A percentile compares a stretch with the other conserved stretches of the same genome.
These are phyloP conservation scores for Brienomyrus brachyistius DNA, from an alignment of 2,113 vertebrate genomes.

Conservation along the genomic window DNA sequence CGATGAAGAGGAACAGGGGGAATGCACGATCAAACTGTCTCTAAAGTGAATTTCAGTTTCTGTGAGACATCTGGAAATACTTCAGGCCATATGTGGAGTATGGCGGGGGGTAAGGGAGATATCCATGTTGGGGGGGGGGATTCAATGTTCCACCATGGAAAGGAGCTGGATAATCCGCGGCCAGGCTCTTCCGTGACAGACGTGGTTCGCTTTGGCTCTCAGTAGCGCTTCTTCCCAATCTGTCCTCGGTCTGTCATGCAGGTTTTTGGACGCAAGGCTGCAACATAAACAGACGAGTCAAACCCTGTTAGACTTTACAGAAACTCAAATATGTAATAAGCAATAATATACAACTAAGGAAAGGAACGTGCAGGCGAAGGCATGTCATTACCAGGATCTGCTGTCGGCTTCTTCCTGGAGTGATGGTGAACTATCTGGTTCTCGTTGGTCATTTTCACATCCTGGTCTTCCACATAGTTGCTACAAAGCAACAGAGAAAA, in stretches of 20 bases:
- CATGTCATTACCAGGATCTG: conserved; percentile 72
- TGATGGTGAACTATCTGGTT: conserved; percentile 78
- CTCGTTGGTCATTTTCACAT: conserved; percentile 91
- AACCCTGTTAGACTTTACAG: conserved; percentile 12
- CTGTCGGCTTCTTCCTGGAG: conserved; percentile 68
- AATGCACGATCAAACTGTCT: not conserved
- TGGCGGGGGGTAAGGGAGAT: not conserved
- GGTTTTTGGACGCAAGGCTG: conserved; percentile 91
- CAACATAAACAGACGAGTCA: conserved; percentile 28
- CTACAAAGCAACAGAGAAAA: conserved; percentile 49
- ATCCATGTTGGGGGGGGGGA: not conserved
- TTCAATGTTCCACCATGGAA: not conserved
- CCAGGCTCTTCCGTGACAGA: not conserved
- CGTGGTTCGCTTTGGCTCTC: conserved; percentile 29
- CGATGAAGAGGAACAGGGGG: not conserved
- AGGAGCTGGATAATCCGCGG: not conserved
- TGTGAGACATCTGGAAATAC: not conserved
- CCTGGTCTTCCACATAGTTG: conserved; percentile 82
- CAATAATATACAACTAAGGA: conserved; percentile 16
- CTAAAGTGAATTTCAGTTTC: not conserved
- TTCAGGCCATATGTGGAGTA: not conserved
- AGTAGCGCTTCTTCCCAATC: conserved; percentile 62
- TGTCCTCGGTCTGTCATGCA: conserved; percentile 77
- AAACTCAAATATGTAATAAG: not conserved
- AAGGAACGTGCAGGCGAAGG: not conserved